Percentiles rank a stretch among this genome's conserved stretches.
Evolutionary conservation across 1,140 invertebrate species (phyloP).

Genomic region (Patella vulgata): DNA sequence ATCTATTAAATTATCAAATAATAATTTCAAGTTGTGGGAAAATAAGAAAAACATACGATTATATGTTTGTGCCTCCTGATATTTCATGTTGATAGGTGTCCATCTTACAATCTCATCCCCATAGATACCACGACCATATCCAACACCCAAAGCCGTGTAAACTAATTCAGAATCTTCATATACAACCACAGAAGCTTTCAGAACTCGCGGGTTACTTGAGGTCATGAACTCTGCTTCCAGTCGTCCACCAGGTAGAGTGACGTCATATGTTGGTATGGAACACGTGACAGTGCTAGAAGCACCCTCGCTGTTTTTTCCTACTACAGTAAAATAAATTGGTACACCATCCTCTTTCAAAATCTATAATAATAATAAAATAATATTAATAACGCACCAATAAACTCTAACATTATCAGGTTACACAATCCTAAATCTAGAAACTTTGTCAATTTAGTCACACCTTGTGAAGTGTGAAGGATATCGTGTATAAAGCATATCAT

Average conservation of each 20-base stretch:
- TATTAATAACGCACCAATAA: too few species aligned
- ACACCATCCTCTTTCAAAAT: conserved; percentile 13
- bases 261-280: conserved; percentile 40
- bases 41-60: conserved; percentile 10
- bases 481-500: too few species aligned
- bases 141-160: conserved; percentile 20
- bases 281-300: conserved; percentile 24
- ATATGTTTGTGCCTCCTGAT: not conserved
- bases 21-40: too few species aligned
- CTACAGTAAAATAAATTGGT: conserved; percentile 39
- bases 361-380: too few species aligned
- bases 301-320: conserved; percentile 33
- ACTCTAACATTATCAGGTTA: too few species aligned
- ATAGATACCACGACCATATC: conserved; percentile 33
- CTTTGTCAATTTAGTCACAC: too few species aligned
- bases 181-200: conserved; percentile 29
- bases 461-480: too few species aligned
- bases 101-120: conserved; percentile 7
- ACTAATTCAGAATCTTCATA: conserved; percentile 40
- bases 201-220: conserved; percentile 31
- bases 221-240: conserved; percentile 31
- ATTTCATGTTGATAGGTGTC: conserved; percentile 4
- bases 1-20: too few species aligned
- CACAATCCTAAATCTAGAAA: too few species aligned
- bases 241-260: conserved; percentile 40